phyloP scores from a whole-genome alignment of 2,888 invertebrate species.

The Sarcophaga rosellei region DNA sequence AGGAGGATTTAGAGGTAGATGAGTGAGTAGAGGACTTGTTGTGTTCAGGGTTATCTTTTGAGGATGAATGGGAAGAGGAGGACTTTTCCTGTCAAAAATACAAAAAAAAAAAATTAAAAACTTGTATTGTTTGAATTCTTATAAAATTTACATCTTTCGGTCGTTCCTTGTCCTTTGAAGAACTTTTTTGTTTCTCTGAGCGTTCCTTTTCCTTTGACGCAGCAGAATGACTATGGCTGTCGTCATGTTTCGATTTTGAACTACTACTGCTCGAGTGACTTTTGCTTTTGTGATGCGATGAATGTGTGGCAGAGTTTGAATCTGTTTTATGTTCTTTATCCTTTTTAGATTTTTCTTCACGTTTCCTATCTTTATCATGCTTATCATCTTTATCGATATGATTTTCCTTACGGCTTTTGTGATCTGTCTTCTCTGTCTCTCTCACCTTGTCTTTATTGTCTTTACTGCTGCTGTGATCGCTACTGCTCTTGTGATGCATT shows the following conservation, averaged over 20 bases:
- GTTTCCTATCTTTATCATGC: conserved; percentile 54
- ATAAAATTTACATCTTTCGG: conserved; percentile 70
- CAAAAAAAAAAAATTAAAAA: not conserved
- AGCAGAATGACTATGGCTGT: conserved; percentile 55
- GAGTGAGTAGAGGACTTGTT: conserved; percentile 58
- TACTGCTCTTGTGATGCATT: conserved; percentile 26
- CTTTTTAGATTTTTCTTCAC: conserved; percentile 49
- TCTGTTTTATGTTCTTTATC: conserved; percentile 33
- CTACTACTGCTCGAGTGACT: conserved; percentile 21
- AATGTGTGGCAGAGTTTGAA: conserved; percentile 7
- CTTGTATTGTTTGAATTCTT: not conserved
- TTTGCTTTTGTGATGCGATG: conserved; percentile 33
- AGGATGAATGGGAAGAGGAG: conserved; percentile 27
- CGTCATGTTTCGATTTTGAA: conserved; percentile 58
- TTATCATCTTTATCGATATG: conserved; percentile 39
- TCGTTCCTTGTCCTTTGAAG: conserved; percentile 55
- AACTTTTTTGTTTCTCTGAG: conserved; percentile 57
- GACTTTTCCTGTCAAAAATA: conserved; percentile 37
- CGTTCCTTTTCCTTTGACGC: conserved; percentile 59
- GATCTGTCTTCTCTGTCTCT: conserved; percentile 53
- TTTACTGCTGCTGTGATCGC: not conserved
- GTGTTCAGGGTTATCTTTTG: conserved; percentile 69
- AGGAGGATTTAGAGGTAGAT: conserved; percentile 60
- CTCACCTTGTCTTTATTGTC: conserved; percentile 53
- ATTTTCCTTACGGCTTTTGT: conserved; percentile 58